Evolutionary conservation across 2,888 invertebrate genomes (phyloP).

Genomic region (Lamellibrachia columna): DNA sequence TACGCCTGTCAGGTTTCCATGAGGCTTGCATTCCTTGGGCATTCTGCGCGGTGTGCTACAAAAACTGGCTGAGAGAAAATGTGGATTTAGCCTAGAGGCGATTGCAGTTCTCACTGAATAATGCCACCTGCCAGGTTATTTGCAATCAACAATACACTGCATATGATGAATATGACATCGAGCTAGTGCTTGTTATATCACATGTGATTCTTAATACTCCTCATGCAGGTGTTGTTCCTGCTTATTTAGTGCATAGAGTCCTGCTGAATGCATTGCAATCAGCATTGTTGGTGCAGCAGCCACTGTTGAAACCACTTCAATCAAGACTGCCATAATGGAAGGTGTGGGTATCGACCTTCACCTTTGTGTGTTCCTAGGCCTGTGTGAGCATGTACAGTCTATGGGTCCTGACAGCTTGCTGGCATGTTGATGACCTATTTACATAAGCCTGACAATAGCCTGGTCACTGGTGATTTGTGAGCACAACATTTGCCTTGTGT

Average conservation of each 20-base stretch:
- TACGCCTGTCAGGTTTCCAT: neutral
- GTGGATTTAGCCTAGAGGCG: neutral
- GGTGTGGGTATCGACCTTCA: conserved; percentile 5
- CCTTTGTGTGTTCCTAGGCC: neutral
- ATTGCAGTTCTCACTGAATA: neutral
- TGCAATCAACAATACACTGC: neutral
- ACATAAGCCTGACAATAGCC: neutral
- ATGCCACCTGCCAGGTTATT: conserved; percentile 12
- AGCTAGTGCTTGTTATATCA: neutral
- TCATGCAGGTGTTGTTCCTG: neutral
- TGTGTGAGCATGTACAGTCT: neutral
- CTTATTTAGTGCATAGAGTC: neutral
- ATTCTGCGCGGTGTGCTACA: neutral
- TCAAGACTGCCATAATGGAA: neutral
- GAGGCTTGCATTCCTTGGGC: neutral
- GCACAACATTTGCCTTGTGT: conserved; percentile 2
- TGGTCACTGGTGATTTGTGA: neutral
- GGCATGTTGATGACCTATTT: conserved; percentile 16
- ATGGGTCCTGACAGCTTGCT: neutral
- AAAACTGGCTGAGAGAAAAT: neutral
- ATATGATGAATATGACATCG: neutral
- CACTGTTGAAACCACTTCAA: neutral
- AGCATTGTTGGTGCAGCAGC: neutral
- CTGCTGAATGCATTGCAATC: neutral
- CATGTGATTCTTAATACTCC: neutral